Conservation (phyloP, 1,140 invertebrate genomes). For the Maconellicoccus hirsutus region DNA sequence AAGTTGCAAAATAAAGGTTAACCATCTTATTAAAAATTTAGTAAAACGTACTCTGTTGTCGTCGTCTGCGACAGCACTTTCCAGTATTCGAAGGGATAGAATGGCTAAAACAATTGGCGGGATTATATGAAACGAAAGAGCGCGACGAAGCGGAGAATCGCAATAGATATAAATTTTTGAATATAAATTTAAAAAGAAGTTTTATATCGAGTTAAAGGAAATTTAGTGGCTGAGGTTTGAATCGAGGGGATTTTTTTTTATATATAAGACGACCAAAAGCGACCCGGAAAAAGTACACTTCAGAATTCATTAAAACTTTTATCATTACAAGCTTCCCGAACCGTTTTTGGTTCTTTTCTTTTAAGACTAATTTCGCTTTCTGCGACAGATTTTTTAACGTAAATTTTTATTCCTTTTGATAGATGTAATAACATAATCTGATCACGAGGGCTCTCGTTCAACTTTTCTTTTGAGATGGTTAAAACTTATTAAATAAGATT, state of each 20-base stretch:
- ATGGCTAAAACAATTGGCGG: not conserved
- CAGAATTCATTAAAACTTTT: conserved; percentile 22
- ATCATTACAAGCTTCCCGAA: conserved; percentile 14
- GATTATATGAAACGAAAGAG: not conserved
- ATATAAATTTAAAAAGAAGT: conserved; percentile 23
- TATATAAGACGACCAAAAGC: not conserved
- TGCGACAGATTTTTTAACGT: not conserved
- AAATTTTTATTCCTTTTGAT: conserved; percentile 21
- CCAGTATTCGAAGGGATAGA: not conserved
- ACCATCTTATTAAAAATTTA: not conserved
- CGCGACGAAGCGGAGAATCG: conserved; percentile 6
- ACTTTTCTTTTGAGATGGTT: conserved; percentile 13
- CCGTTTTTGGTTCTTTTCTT: not conserved
- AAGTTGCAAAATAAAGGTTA: conserved; percentile 3
- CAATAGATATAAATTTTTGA: conserved; percentile 21
- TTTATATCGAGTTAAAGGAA: conserved; percentile 18
- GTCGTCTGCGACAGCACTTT: no score
- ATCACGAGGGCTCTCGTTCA: conserved; percentile 14
- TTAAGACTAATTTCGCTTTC: conserved; percentile 16
- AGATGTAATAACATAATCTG: conserved; percentile 19
- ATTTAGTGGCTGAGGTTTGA: conserved; percentile 13
- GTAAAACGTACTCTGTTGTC: not conserved
- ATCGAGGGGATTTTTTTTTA: not conserved
- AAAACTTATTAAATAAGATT: conserved; percentile 23
- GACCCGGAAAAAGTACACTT: conserved; percentile 17